Percentiles rank a stretch among this genome's conserved stretches.
Evolutionary conservation across 2,113 vertebrate species (phyloP).

Genomic region (Heteronetta atricapilla): DNA sequence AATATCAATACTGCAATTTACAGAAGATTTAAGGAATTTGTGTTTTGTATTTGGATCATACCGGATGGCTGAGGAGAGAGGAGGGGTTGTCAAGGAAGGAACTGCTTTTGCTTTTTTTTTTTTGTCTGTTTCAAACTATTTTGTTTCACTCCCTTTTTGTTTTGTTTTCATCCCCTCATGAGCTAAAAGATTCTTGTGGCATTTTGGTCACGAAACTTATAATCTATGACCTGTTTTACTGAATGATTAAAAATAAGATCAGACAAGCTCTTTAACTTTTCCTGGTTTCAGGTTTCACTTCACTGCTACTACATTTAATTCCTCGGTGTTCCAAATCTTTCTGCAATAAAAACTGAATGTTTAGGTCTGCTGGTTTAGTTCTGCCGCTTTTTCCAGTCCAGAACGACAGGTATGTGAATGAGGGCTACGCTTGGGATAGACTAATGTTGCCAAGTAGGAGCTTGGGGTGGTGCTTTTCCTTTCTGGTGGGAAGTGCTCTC

Average conservation of each 20-base stretch:
- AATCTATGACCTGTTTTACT: background rate
- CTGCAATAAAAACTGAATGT: background rate
- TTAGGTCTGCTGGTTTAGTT: background rate
- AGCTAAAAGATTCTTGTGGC: background rate
- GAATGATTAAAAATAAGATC: background rate
- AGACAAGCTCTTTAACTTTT: background rate
- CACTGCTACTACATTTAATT: background rate
- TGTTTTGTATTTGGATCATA: background rate
- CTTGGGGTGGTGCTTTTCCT: background rate
- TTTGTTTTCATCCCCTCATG: no score
- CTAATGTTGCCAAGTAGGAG: background rate
- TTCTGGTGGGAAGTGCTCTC: background rate
- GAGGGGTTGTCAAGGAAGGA: background rate
- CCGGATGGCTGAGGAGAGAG: background rate
- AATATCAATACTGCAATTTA: background rate
- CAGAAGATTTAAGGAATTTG: background rate
- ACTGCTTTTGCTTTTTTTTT: background rate
- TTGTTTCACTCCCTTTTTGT: background rate
- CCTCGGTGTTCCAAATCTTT: background rate
- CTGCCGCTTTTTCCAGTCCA: background rate
- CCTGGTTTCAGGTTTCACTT: background rate
- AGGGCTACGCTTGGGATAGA: background rate
- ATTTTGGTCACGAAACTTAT: background rate
- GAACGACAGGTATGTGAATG: background rate
- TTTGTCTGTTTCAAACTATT: background rate